phyloP scores from a whole-genome alignment of 2,113 vertebrate species.

The Mesitornis unicolor region DNA sequence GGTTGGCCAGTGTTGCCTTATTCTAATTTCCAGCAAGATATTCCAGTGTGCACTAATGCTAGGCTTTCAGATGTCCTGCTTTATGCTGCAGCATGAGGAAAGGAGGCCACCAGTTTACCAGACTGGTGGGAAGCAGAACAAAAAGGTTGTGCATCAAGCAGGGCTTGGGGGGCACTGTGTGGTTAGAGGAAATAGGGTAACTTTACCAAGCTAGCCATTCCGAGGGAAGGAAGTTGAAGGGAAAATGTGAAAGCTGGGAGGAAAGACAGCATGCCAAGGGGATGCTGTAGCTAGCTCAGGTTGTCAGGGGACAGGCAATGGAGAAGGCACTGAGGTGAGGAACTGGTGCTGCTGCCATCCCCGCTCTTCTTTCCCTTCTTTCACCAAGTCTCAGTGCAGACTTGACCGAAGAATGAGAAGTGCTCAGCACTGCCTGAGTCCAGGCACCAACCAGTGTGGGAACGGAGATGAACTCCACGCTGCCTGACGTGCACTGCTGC shows the following conservation, averaged over 20 bases:
- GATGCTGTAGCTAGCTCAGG: background rate
- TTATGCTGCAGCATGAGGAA: background rate
- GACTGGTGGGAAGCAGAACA: background rate
- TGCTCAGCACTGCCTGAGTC: background rate
- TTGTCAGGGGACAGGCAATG: rapidly evolving
- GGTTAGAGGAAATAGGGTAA: background rate
- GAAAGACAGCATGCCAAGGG: background rate
- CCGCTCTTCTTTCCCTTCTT: background rate
- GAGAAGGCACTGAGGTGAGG: background rate
- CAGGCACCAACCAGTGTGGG: background rate
- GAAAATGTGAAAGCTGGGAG: background rate
- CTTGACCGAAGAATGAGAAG: background rate
- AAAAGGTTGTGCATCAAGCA: background rate
- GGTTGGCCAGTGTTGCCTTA: background rate
- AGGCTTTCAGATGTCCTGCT: background rate
- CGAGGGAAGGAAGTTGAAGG: background rate
- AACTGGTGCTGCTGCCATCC: background rate
- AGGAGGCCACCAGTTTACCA: background rate
- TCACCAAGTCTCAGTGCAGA: background rate
- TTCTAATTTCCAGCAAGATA: background rate
- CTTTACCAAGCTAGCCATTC: background rate
- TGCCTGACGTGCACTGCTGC: background rate
- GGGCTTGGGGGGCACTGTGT: background rate
- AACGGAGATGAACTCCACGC: rapidly evolving
- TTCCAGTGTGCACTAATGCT: background rate